phyloP scores from a whole-genome alignment of 2,888 invertebrate species.

The Theretra japonica region DNA sequence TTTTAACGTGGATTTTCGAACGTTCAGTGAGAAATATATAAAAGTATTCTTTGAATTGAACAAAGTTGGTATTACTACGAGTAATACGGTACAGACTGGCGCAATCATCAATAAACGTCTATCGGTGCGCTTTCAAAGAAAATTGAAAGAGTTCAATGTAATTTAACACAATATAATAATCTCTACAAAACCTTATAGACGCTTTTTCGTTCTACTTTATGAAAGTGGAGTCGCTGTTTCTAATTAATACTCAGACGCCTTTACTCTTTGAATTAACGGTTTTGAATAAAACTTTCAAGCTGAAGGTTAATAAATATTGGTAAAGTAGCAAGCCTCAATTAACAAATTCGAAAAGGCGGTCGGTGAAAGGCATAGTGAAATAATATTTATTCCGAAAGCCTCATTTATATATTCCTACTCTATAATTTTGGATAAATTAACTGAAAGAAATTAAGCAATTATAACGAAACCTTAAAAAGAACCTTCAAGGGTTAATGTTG shows the following conservation, averaged over 20 bases:
- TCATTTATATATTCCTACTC: not conserved
- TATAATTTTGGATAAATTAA: not conserved
- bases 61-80: slow-evolving; percentile 32
- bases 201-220: slow-evolving; percentile 7
- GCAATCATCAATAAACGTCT: slow-evolving; percentile 48
- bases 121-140: slow-evolving; percentile 42
- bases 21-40: slow-evolving; percentile 32
- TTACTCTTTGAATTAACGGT: slow-evolving; percentile 15
- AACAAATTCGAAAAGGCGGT: not conserved
- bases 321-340: slow-evolving; percentile 13
- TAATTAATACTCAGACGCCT: slow-evolving; percentile 16
- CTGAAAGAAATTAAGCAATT: not conserved
- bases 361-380: not conserved
- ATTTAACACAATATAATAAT: slow-evolving; percentile 42
- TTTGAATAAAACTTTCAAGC: slow-evolving; percentile 20
- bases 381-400: not conserved
- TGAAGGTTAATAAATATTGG: slow-evolving; percentile 22
- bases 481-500: not conserved
- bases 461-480: not conserved
- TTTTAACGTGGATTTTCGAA: slow-evolving; percentile 33
- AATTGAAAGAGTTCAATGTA: slow-evolving; percentile 45
- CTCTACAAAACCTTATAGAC: slow-evolving; percentile 38
- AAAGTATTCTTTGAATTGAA: slow-evolving; percentile 37
- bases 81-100: slow-evolving; percentile 31
- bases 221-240: not conserved